These are phyloP conservation scores for Drosophila nigrodunni DNA, from an alignment of 1,140 invertebrate species.

Conservation along the genomic window DNA sequence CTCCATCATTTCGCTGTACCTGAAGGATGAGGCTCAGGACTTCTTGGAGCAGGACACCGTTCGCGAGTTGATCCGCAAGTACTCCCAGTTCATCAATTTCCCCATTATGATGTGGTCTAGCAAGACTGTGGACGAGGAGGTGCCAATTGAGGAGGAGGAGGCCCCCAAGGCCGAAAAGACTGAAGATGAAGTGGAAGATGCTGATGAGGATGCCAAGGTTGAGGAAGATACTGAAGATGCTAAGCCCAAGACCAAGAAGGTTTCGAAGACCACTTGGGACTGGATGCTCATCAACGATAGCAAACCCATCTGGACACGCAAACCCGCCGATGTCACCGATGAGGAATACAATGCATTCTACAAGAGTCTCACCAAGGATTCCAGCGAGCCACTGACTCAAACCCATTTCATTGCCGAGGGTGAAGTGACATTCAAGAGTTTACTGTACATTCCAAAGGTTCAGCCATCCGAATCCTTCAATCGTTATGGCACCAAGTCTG, in stretches of 20 bases:
- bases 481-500: slow-evolving; percentile 96
- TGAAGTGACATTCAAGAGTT: slow-evolving; percentile 98
- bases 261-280: slow-evolving; percentile 98
- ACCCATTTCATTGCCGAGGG: slow-evolving; percentile 99
- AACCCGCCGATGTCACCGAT: slow-evolving; percentile 93
- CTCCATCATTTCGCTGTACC: slow-evolving; percentile 92
- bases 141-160: slow-evolving; percentile 87
- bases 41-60: slow-evolving; percentile 97
- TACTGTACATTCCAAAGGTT: slow-evolving; percentile 95
- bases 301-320: slow-evolving; percentile 99
- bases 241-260: slow-evolving; percentile 96
- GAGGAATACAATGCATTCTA: slow-evolving; percentile 98
- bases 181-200: slow-evolving; percentile 85
- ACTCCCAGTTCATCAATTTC: slow-evolving; percentile 99
- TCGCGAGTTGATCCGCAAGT: slow-evolving; percentile 96
- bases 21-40: slow-evolving; percentile 99
- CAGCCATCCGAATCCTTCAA: slow-evolving; percentile 97
- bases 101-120: slow-evolving; percentile 98
- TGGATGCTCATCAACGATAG: slow-evolving; percentile 98
- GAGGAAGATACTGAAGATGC: slow-evolving; percentile 90
- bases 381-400: slow-evolving; percentile 93
- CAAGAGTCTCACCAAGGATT: slow-evolving; percentile 96
- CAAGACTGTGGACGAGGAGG: slow-evolving; percentile 95
- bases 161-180: slow-evolving; percentile 70
- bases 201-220: slow-evolving; percentile 88